Base-by-base conservation (phyloP, 2,888 invertebrate species). In the Cylloceria caligata region DNA sequence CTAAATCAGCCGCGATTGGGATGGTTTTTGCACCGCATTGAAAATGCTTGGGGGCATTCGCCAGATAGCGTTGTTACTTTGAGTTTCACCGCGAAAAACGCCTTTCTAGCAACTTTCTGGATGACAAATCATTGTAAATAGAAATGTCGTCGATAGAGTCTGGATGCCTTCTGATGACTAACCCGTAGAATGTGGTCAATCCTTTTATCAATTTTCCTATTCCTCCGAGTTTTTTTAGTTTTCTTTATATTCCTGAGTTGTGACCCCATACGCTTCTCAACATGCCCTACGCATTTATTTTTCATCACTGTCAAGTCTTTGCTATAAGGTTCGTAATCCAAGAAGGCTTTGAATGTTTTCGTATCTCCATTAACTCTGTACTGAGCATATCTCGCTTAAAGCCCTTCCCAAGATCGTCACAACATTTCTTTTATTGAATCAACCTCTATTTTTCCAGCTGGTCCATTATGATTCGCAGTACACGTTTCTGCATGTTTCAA, bases 361-460 rank as follows among this genome's bases (percentile, higher is more conserved):
- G 78, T 72, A 49, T n/a, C n/a, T n/a, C n/a, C n/a, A n/a, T 80
- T 80, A 27, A 80, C 85, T 68, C 81, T 81, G n/a, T 81, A 81
- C 36, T 30, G 74, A 4, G 57, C 47, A 52, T 81, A 81, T 57
- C 65, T 64, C 1, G 73, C 78, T 57, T 68, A 69, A 64, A 76
- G 55, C 24, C 71, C 71, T 64, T 79, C 76, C 36, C 42, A 55
- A 47, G 80, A 83, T 64, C 80, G 57, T 24, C 27, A 13, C 45
- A 83, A 83, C 65, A 83, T 60, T 47, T 83, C 73, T 42, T 52
- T 55, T 27, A 80, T 72, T 2, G 57, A 57, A 49, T 83, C 80
- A 47, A 71, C 73, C 9, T 80, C 80, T 74, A 83, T 83, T 62
- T 83, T 83, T 19, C 83, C 76, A 19, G 80, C 24, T 9, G 55